Evolutionary conservation across 2,797 vertebrate genomes (phyloP).

Genomic region (Poliocrania exsul): DNA sequence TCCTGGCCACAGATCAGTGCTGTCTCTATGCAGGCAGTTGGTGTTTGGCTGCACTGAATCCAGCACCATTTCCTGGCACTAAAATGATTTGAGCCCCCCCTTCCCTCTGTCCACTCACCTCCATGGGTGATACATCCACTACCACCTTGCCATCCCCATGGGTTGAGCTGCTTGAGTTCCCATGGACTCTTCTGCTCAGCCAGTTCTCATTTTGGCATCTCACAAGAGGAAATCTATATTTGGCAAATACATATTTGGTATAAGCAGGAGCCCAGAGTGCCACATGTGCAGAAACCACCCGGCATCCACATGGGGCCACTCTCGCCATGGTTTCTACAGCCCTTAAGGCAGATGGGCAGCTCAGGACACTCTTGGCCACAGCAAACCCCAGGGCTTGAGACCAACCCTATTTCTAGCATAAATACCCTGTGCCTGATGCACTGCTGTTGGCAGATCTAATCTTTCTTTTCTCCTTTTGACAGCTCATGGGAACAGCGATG

Average conservation of each 20-base stretch:
- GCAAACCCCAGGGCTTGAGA: neutral
- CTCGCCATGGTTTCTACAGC: neutral
- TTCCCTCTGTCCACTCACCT: neutral
- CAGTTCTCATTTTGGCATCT: neutral
- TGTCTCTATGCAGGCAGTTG: neutral
- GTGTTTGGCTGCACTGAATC: neutral
- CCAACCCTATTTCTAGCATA: neutral
- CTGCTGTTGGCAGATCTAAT: constrained; percentile 11
- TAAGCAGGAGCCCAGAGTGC: neutral
- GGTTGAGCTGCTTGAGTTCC: neutral
- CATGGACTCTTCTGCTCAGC: neutral
- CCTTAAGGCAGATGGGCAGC: fast-evolving
- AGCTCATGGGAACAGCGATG: constrained; percentile 91
- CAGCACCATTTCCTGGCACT: neutral
- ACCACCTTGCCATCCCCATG: fast-evolving
- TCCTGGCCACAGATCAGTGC: neutral
- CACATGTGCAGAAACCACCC: neutral
- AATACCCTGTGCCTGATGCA: neutral
- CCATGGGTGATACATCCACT: neutral
- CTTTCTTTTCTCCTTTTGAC: neutral
- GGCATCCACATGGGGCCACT: fast-evolving
- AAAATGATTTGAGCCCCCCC: neutral
- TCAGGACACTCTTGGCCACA: neutral
- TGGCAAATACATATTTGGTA: neutral
- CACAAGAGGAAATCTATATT: neutral